Evolutionary conservation across 2,797 vertebrate genomes (phyloP).

Genomic region (Enteromius mattozi): DNA sequence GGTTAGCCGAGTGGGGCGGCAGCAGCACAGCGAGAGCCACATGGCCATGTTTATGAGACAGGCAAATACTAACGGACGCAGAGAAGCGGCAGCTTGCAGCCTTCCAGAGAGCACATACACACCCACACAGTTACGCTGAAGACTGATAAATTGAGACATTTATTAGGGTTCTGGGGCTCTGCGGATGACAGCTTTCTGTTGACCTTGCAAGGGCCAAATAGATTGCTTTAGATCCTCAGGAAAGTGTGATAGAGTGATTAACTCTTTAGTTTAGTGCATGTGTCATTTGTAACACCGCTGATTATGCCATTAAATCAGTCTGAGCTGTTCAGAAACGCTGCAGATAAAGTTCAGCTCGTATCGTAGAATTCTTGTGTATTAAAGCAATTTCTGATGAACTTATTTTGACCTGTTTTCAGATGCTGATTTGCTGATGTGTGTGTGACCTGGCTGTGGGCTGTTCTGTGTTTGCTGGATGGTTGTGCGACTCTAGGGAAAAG

Average conservation of each 20-base stretch:
- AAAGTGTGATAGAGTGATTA: conserved; percentile 32
- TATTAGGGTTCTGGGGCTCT: conserved; percentile 51
- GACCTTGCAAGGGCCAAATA: conserved; percentile 43
- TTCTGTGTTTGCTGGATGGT: conserved; percentile 37
- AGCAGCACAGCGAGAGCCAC: conserved; percentile 74
- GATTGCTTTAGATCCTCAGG: conserved; percentile 15
- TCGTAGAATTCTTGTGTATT: conserved; percentile 3
- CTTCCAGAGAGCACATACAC: conserved; percentile 23
- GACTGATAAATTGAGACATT: conserved; percentile 61
- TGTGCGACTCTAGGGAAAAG: conserved; percentile 33
- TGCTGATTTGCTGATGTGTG: conserved; percentile 18
- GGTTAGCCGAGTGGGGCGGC: conserved; percentile 74
- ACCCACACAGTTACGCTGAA: conserved; percentile 27
- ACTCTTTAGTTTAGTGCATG: conserved; percentile 15
- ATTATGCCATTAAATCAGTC: conserved; percentile 13
- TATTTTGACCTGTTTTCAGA: conserved; percentile 15
- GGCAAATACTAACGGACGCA: conserved; percentile 46
- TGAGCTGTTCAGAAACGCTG: neutral
- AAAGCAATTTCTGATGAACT: neutral
- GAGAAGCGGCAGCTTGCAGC: conserved; percentile 41
- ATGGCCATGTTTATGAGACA: conserved; percentile 73
- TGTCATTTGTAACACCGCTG: conserved; percentile 29
- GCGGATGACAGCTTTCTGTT: conserved; percentile 36
- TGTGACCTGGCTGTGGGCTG: conserved; percentile 10
- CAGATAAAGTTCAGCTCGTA: conserved; percentile 12